Evolutionary conservation across 2,797 vertebrate species (phyloP), one percentile per base, ranked within the genome.

Genomic region (Pseudochirops corinnae): DNA sequence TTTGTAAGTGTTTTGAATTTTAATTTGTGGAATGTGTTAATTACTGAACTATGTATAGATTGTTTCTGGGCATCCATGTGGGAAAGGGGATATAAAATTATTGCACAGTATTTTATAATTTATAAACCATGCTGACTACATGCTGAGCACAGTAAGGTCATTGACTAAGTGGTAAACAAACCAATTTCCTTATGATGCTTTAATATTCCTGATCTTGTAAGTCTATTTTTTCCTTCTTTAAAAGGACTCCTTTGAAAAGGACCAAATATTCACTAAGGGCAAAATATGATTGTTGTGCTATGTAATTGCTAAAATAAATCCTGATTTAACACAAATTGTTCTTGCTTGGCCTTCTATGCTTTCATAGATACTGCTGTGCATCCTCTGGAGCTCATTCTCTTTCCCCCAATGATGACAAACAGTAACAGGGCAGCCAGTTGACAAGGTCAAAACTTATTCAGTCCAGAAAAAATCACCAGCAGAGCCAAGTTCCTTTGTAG

Each of bases 1-100:
- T 92, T 97, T 93, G 90, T 96, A 98, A 97, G 92, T 97, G 96
- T 97, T 96, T 91, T 33, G 33, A 97, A 97, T 97, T 92, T 97
- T 97, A 98, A 93, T 56, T 90, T 82, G 90, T 97, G 62, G 90
- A 95, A 62, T 93, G 95, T 98, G 96, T 96, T 98, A 98, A 98
- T 95, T 55, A 97, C 31, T 92, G 92, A 21, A 92, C 91, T 97
- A 97, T 98, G 97, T 98, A 98, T 97, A 97, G 91, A 97, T 87
- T 97, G 55, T 92, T 98, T 97, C 91, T 94, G 95, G 74, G 60
- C 74, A 97, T 90, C 46, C 90, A 96, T 95, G 97, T 94, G 55
- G 67, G 94, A 56, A 67, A 95, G 95, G 96, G 94, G 53, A 97
- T 87, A 87, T 98, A 96, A 95, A 74, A 50, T 95, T 95, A 97